Evolutionary conservation across 2,888 invertebrate genomes (phyloP), one percentile per base, ranked within the genome.

Genomic region (Torymus auratus): DNA sequence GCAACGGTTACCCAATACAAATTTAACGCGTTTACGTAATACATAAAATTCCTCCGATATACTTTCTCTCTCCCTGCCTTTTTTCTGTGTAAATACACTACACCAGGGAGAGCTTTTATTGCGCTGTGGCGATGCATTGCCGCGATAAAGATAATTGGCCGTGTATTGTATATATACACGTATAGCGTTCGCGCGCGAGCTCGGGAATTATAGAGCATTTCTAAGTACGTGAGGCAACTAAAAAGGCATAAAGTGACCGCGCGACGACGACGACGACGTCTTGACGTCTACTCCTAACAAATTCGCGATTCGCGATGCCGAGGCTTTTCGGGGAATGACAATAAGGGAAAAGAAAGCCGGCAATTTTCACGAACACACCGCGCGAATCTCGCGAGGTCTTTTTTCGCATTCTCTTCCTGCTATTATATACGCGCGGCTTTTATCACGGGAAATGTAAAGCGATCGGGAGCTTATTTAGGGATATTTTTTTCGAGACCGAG

Each of bases 131-230:
- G 71, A 76, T 72, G 80, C 60, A 80, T 72, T 68, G 53, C 56
- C 62, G 67, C 61, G 72, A 80, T 80, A 80, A 80, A 76, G 76
- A 68, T 80, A 80, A 80, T 80, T 80, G 80, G 53, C 41, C 71
- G 41, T 41, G 41, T 41, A 50, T 61, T 60, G 60, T 15, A 13
- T 52, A 52, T 61, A 68, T 69, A 73, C 73, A 73, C 56, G 41
- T 41, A 28, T 28, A 41, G 41, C 41, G 41, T 7, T 7, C 7
- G 41, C 1, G 41, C 41, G 41, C 41, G 41, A 55, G 50, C 56
- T 60, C 61, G n/a, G 28, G 67, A 76, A 71, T 71, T 76, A 71
- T 76, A 71, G 75, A 71, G 70, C 80, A 76, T 69, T 74, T 74
- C 74, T 61, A 69, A 79, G 79, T 73, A 73, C 55, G 15, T 23